Percentiles rank a stretch among this genome's conserved stretches.
Evolutionary conservation across 2,113 vertebrate species (phyloP).

Genomic region (Aspidoscelis tigris): DNA sequence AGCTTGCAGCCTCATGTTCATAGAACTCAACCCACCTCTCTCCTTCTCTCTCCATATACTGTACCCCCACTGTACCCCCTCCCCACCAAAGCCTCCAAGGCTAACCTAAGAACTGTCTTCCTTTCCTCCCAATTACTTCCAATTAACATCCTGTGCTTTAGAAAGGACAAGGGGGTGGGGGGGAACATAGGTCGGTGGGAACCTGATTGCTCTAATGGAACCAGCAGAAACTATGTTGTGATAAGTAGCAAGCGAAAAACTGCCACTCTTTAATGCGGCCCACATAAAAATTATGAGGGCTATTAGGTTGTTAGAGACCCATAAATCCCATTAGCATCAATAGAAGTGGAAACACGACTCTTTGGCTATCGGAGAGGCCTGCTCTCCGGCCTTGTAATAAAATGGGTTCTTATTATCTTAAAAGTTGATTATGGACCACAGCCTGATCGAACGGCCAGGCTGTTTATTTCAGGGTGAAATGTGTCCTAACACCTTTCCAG

Average conservation of each 20-base stretch:
- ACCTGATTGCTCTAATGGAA: constrained; percentile 1
- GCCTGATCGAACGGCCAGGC: fast-evolving
- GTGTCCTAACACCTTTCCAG: no score
- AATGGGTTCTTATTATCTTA: fast-evolving
- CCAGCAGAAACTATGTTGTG: constrained; percentile 7
- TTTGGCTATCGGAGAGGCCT: not conserved
- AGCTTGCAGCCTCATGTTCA: not conserved
- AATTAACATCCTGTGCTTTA: constrained; percentile 28
- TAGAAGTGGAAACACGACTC: not conserved
- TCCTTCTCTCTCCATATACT: not conserved
- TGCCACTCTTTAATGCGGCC: constrained; percentile 9
- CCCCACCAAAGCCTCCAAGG: no score
- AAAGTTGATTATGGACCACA: fast-evolving
- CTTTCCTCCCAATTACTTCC: not conserved
- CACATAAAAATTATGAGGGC: not conserved
- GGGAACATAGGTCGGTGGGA: no score
- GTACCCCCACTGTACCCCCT: not conserved
- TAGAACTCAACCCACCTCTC: not conserved
- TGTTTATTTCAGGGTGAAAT: not conserved
- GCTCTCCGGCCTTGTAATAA: not conserved
- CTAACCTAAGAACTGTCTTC: not conserved
- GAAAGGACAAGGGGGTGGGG: not conserved
- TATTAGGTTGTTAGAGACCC: not conserved
- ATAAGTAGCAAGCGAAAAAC: constrained; percentile 25
- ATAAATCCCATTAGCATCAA: not conserved